Conservation (phyloP, 2,797 vertebrate species). For the Clarias pachynema region DNA sequence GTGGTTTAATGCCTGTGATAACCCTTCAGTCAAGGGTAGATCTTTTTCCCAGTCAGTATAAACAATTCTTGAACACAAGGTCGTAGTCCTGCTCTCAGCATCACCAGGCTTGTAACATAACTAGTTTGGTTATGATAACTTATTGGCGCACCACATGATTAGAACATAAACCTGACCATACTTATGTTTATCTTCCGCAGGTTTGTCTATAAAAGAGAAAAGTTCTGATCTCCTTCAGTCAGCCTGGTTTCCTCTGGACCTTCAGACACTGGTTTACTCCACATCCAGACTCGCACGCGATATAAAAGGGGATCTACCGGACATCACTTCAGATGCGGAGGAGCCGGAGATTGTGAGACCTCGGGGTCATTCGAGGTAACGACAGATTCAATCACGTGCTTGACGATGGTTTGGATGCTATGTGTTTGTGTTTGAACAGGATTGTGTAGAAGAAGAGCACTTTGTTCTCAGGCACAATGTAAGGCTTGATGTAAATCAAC, state of each 20-base stretch:
- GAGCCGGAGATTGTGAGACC: slow-evolving; percentile 59
- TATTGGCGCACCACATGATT: not conserved
- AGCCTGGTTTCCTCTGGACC: not conserved
- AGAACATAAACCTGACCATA: slow-evolving; percentile 7
- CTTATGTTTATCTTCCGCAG: slow-evolving; percentile 46
- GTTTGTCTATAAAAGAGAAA: slow-evolving; percentile 50
- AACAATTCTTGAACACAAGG: not conserved
- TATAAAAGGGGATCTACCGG: slow-evolving; percentile 52
- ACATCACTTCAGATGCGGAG: slow-evolving; percentile 60
- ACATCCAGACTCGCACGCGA: slow-evolving; percentile 7
- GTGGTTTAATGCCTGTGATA: not conserved
- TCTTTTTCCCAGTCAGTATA: not conserved
- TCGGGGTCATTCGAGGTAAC: slow-evolving; percentile 62
- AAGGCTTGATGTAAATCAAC: not conserved
- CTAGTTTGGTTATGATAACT: not conserved
- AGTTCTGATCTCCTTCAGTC: not conserved
- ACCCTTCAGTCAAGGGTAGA: not conserved
- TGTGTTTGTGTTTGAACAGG: slow-evolving; percentile 11
- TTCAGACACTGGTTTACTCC: slow-evolving; percentile 37
- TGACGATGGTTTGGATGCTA: not conserved
- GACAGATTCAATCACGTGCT: not conserved
- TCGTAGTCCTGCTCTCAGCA: not conserved
- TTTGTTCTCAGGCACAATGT: not conserved
- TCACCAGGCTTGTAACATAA: not conserved
- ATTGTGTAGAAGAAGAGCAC: not conserved